These are phyloP conservation scores for Halcyon smyrnensis DNA, from an alignment of 2,797 vertebrate species.

Conservation along the genomic window DNA sequence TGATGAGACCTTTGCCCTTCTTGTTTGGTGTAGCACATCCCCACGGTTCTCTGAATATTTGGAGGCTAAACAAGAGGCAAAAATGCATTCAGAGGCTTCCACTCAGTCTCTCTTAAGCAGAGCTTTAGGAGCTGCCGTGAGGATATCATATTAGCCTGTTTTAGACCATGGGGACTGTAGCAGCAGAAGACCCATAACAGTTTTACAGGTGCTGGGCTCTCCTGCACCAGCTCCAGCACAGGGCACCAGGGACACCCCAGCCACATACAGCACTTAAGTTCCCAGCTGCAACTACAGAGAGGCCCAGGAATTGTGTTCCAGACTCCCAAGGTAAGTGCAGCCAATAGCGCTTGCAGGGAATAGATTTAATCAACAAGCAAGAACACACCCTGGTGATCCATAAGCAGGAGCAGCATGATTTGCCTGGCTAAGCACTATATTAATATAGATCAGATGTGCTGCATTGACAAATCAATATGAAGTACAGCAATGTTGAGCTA, in stretches of 20 bases:
- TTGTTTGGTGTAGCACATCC: not conserved
- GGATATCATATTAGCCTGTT: not conserved
- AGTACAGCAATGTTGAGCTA: not conserved
- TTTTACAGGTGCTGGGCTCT: not conserved
- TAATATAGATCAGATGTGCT: not conserved
- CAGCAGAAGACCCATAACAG: not conserved
- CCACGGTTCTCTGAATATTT: rapidly evolving
- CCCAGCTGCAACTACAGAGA: not conserved
- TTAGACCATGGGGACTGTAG: not conserved
- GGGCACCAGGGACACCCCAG: not conserved
- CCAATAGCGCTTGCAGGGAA: rapidly evolving
- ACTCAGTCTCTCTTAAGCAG: not conserved
- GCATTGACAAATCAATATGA: not conserved
- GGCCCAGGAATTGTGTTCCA: rapidly evolving
- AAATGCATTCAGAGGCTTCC: rapidly evolving
- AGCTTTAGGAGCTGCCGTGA: not conserved
- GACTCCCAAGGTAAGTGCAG: not conserved
- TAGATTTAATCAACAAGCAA: not conserved
- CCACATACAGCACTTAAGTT: not conserved
- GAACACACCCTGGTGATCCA: not conserved
- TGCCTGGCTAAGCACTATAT: not conserved
- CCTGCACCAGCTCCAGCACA: not conserved
- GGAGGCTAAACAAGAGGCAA: not conserved
- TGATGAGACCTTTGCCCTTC: not conserved
- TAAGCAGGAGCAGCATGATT: not conserved